phyloP scores from a whole-genome alignment of 2,797 vertebrate genomes.

The Amniataba percoides region DNA sequence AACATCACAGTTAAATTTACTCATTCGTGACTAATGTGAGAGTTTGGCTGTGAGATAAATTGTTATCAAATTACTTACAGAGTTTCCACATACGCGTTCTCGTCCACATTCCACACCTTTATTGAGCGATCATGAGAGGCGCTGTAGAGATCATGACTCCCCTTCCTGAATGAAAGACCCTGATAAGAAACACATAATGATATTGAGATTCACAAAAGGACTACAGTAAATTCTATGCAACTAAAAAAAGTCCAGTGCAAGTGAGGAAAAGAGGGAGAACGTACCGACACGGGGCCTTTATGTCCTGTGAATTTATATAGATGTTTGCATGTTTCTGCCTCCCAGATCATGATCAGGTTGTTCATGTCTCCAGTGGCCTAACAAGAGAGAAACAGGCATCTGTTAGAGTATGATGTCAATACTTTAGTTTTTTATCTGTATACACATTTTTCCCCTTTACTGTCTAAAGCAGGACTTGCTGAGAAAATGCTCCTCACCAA shows the following conservation, averaged over 20 bases:
- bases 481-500: conserved; percentile 82
- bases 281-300: conserved; percentile 92
- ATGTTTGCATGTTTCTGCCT: conserved; percentile 89
- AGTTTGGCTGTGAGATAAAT: background rate
- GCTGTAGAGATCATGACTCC: conserved; percentile 94
- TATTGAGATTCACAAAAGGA: background rate
- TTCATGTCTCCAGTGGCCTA: conserved; percentile 95
- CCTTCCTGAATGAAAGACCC: conserved; percentile 95
- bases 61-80: conserved; percentile 86
- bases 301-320: conserved; percentile 94
- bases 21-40: background rate
- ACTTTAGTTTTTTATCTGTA: too few species aligned
- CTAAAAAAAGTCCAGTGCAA: background rate
- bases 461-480: background rate
- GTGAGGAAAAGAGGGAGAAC: conserved; percentile 48
- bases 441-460: background rate
- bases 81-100: conserved; percentile 96
- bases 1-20: background rate
- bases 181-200: conserved; percentile 55
- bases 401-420: background rate
- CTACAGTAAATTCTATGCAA: background rate
- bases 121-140: conserved; percentile 94
- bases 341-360: conserved; percentile 96
- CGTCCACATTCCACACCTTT: conserved; percentile 97
- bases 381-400: background rate